Base-by-base conservation (phyloP, 2,797 vertebrate genomes). In the Oreochromis grahami region DNA sequence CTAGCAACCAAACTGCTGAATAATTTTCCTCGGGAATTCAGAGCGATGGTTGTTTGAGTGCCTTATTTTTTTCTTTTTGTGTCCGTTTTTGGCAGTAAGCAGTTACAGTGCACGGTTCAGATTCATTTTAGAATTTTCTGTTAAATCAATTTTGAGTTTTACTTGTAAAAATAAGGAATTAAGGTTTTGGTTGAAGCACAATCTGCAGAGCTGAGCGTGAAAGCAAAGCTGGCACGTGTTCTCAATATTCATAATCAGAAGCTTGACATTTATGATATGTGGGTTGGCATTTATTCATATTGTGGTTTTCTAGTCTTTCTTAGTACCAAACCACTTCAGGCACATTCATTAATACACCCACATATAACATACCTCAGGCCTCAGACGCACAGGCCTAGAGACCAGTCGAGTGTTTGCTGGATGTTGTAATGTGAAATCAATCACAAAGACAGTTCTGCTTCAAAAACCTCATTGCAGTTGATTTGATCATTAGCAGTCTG, bases 1-100 rank as follows among this genome's bases (percentile, higher is more conserved):
- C 82, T 81, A 85, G 88, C 88, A 91, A 91, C 88, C 77, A 50
- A 41, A 79, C 41, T 8, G 17, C 45, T 70, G 78, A 80, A 85
- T 77, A 48, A 68, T 10, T 81, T 51, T 48, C 68, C 68, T 29
- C 24, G 1, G 41, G 24, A 48, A 19, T 50, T 50, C 43, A 50
- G 43, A 50, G 68, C 43, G 3, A 19, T 50, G 68, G 15, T 74
- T 74, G 43, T 74, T 63, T 50, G 70, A 74, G 70, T 50, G 26
- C 26, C 45, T 50, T 34, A 50, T 32, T 74, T 74, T 50, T 50
- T 74, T 34, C 41, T 29, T 50, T 74, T 34, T 74, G 70, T 26
- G 10, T 50, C 45, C 2, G 0, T 32, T 74, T 50, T 50, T 32
- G 68, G 43, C 43, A n/a, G 68, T 50, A 32, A 50, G 26, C 43